phyloP scores from a whole-genome alignment of 2,113 vertebrate genomes.

The Clupea harengus region DNA sequence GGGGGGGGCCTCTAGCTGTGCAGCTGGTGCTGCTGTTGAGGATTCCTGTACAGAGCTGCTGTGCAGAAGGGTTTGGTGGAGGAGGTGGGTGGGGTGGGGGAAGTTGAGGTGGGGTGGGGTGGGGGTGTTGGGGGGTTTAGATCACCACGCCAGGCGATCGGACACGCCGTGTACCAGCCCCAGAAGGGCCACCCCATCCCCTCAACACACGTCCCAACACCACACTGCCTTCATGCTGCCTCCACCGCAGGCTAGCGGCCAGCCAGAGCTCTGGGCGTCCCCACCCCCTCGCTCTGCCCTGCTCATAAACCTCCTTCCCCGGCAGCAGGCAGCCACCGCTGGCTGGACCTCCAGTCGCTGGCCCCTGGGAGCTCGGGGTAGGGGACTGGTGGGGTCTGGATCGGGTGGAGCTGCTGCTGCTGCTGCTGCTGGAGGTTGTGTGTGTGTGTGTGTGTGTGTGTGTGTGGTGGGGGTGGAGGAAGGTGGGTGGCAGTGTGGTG shows the following conservation, averaged over 20 bases:
- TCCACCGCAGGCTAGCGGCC: neutral
- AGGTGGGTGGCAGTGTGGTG: neutral
- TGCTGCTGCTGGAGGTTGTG: neutral
- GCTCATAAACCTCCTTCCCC: slow-evolving; percentile 47
- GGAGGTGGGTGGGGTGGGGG: slow-evolving; percentile 35
- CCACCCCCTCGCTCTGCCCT: slow-evolving; percentile 49
- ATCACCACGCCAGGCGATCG: slow-evolving; percentile 41
- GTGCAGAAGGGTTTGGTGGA: neutral
- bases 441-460: slow-evolving; percentile 3
- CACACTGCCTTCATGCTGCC: slow-evolving; percentile 39
- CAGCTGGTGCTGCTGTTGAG: slow-evolving; percentile 47
- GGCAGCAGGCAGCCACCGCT: slow-evolving; percentile 21
- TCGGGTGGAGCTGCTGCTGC: neutral
- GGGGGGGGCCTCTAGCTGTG: neutral
- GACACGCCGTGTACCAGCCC: slow-evolving; percentile 49
- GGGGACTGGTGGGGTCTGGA: neutral
- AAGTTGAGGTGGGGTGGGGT: neutral
- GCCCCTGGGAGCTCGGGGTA: slow-evolving; percentile 21
- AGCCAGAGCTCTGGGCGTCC: slow-evolving; percentile 22
- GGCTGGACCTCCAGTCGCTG: slow-evolving; percentile 42
- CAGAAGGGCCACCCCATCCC: neutral
- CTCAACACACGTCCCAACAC: slow-evolving; percentile 39
- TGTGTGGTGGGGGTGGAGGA: neutral
- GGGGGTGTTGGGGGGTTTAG: neutral
- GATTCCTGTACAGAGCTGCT: slow-evolving; percentile 42